A percentile compares a stretch with the other conserved stretches of the same genome.
phyloP scores from a whole-genome alignment of 2,888 invertebrate species.

The Tribolium freemani region DNA sequence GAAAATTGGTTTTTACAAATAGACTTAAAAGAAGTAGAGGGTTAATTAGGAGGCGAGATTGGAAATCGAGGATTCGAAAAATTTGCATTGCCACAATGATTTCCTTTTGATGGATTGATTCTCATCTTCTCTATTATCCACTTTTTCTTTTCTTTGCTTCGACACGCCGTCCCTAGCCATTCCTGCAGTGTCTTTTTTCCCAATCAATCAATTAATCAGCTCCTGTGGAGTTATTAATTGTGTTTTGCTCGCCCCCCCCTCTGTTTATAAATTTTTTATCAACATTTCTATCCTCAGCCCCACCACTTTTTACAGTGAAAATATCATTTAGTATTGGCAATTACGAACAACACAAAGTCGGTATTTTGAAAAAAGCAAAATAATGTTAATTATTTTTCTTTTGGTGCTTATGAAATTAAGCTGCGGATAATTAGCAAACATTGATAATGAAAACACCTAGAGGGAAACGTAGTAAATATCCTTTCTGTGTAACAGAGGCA shows the following conservation, averaged over 20 bases:
- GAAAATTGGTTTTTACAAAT: conserved; percentile 9
- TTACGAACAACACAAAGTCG: no score
- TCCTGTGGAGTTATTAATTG: not conserved
- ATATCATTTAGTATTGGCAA: no score
- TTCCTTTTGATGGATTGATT: not conserved
- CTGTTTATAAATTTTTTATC: not conserved
- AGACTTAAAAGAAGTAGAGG: conserved; percentile 5
- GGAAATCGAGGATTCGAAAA: not conserved
- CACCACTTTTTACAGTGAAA: not conserved
- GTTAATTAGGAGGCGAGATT: conserved; percentile 2
- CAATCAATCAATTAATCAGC: not conserved
- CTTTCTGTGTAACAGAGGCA: not conserved
- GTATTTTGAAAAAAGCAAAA: no score
- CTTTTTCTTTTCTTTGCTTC: not conserved
- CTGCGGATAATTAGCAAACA: no score
- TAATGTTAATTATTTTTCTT: no score
- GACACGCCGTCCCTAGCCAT: not conserved
- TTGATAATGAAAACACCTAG: no score
- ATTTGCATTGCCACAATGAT: conserved; percentile 1
- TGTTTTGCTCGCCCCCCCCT: not conserved
- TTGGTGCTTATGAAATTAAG: no score
- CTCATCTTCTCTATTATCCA: not conserved
- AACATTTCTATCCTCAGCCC: not conserved
- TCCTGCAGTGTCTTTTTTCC: not conserved
- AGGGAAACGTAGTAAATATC: no score